Conservation (phyloP, 92 coral and sea anemone species). For the Heliopora coerulea region DNA sequence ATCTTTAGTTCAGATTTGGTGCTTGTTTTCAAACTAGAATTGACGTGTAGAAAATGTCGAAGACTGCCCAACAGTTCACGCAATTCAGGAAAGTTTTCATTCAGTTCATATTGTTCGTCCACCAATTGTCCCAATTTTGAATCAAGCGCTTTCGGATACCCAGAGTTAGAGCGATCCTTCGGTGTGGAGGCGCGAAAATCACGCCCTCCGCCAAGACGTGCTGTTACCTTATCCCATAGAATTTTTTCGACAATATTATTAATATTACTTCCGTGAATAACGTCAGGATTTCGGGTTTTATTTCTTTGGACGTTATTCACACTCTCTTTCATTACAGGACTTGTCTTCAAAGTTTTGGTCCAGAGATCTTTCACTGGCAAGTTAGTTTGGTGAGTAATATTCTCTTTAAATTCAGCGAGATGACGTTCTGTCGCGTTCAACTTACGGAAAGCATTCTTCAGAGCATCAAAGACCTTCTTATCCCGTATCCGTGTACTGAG, state of each 20-base stretch:
- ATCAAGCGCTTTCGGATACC: neutral
- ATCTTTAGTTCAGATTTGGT: neutral
- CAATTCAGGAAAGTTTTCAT: constrained; percentile 6
- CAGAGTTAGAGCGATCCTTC: neutral
- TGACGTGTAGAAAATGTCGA: neutral
- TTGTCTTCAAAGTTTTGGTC: neutral
- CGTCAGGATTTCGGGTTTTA: neutral
- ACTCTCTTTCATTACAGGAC: neutral
- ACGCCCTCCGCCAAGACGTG: neutral
- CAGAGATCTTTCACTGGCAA: neutral
- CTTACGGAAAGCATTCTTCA: neutral
- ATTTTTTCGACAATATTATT: neutral
- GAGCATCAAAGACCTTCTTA: neutral
- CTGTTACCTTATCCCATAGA: neutral
- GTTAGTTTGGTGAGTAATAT: neutral
- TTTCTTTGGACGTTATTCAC: neutral
- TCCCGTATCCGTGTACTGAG: too few species aligned
- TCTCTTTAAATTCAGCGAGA: neutral
- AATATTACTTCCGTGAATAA: neutral
- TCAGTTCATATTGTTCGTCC: neutral
- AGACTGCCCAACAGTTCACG: neutral
- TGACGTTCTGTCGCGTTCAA: neutral
- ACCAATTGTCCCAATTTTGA: neutral
- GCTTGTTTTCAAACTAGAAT: neutral
- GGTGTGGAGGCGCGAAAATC: neutral